Evolutionary conservation across 2,888 invertebrate species (phyloP).

Genomic region (Campoletis raptor): DNA sequence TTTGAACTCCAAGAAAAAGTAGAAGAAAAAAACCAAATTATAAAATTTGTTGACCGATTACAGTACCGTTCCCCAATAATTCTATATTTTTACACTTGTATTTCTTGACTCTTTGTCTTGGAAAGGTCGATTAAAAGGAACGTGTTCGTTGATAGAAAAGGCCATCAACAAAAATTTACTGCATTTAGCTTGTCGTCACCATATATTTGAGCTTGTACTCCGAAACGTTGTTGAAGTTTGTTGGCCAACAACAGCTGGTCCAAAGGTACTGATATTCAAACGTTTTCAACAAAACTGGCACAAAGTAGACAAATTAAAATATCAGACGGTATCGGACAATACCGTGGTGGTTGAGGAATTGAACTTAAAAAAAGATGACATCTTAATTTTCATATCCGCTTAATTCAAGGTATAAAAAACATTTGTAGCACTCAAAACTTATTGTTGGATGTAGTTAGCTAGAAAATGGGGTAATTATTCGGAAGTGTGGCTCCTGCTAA

Average conservation of each 20-base stretch:
- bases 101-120: constrained; percentile 10
- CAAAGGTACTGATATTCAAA: constrained; percentile 49
- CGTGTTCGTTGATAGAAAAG: too few relatives aligned
- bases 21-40: neutral
- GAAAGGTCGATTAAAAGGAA: too few relatives aligned
- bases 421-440: neutral
- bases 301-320: neutral
- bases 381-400: neutral
- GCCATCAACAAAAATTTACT: neutral
- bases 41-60: neutral
- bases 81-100: neutral
- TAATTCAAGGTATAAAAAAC: neutral
- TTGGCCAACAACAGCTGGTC: constrained; percentile 50
- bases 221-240: constrained; percentile 47
- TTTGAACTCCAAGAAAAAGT: neutral
- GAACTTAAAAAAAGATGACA: constrained; percentile 8
- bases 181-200: constrained; percentile 49
- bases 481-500: too few relatives aligned
- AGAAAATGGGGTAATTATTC: too few relatives aligned
- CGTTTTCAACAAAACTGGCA: constrained; percentile 35
- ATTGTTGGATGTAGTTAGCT: neutral
- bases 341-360: neutral
- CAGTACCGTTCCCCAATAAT: neutral
- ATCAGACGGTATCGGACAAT: neutral
- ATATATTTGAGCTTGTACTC: constrained; percentile 55